Evolutionary conservation across 1,140 invertebrate species (phyloP).

Genomic region (Leptoteleia sp.): DNA sequence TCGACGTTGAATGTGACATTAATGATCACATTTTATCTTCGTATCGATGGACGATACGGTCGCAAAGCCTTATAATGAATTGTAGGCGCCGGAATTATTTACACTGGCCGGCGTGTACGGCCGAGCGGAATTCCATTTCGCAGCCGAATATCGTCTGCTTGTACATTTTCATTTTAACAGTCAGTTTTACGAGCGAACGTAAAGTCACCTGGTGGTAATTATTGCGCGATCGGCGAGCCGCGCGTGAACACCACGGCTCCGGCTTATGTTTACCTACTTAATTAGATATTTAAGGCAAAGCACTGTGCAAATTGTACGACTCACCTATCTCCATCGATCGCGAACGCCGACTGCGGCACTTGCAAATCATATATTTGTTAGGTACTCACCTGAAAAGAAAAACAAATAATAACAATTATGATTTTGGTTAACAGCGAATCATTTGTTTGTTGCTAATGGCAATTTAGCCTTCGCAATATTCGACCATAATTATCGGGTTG

Average conservation of each 20-base stretch:
- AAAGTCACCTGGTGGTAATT: slow-evolving; percentile 46
- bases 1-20: slow-evolving; percentile 16
- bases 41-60: slow-evolving; percentile 5
- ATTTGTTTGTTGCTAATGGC: too few species aligned
- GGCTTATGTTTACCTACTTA: slow-evolving; percentile 59
- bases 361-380: slow-evolving; percentile 46
- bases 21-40: slow-evolving; percentile 27
- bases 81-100: slow-evolving; percentile 9
- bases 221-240: slow-evolving; percentile 19
- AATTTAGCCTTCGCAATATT: too few species aligned
- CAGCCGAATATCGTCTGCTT: slow-evolving; percentile 30
- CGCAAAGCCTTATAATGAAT: neutral
- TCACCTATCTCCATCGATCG: slow-evolving; percentile 70
- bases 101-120: neutral
- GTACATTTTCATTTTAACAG: slow-evolving; percentile 33
- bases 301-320: slow-evolving; percentile 71
- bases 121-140: too few species aligned
- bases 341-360: slow-evolving; percentile 32
- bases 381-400: slow-evolving; percentile 77
- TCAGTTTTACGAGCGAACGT: slow-evolving; percentile 66
- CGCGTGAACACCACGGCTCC: too few species aligned
- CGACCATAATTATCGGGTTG: too few species aligned
- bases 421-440: too few species aligned
- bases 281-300: slow-evolving; percentile 70
- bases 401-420: slow-evolving; percentile 61